Evolutionary conservation across 1,140 invertebrate genomes (phyloP), one percentile per base, ranked within the genome.

Genomic region (Ditylenchus dipsaci): DNA sequence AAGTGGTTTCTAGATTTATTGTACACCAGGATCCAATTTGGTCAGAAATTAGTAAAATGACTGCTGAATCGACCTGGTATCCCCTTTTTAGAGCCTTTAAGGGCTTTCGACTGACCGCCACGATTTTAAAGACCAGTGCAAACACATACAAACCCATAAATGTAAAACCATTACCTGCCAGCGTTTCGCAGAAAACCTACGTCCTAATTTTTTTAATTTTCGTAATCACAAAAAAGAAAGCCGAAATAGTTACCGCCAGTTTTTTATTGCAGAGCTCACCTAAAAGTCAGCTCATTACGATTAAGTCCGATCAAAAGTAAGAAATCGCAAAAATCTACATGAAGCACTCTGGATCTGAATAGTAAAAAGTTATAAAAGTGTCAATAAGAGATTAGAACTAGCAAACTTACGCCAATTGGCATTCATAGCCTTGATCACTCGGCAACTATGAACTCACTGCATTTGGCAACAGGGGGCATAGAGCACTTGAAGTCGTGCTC

Each of bases 381-480:
- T n/a, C 33, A 38, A 38, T 38, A 11, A 38, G 3, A 38, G 3
- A 5, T 11, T 5, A 38, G 11, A 11, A 38, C 11, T 38, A 5
- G 33, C 3, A 38, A 38, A 38, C 33, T 38, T 11, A 38, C 33
- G 96, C 95, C 95, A 99, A 83, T 91, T 96, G 1, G 91, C 89
- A 80, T 96, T 95, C 92, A 99, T 96, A 0, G 96, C 96, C 84
- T 98, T 98, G 74, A 99, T 99, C 0, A 99, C 96, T 66, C 95
- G 0, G 93, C 79, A 53, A 83, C 75, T 63, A 81, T 81, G 38
- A 82, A 82, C 57, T 82, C 80, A 91, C 91, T 90, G 84, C 96
- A 99, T 86, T 93, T 92, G 76, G 86, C 96, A 99, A 81, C 93
- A 98, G 1, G 96, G 96, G 15, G 80, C 80, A 49, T 82, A 82